Evolutionary conservation across 2,113 vertebrate genomes (phyloP), one percentile per base, ranked within the genome.

Genomic region (Xenopus tropicalis): DNA sequence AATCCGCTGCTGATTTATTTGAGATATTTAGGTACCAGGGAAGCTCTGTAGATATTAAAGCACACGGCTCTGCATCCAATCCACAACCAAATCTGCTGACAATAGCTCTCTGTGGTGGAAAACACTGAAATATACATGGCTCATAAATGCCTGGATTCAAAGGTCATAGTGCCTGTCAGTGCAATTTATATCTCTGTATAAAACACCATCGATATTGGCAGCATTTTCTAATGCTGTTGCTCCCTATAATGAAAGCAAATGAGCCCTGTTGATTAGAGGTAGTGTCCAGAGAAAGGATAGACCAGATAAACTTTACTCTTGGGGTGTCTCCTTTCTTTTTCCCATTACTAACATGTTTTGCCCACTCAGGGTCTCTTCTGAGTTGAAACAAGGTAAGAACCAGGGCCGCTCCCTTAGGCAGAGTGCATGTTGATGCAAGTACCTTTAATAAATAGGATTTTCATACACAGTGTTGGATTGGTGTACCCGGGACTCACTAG

Each of bases 61-160:
- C 58, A 10, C 64, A 23, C 20, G 43, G 61, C 70, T 65, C 51
- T 19, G 61, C 51, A 43, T 46, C 70, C 70, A 63, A 58, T 44
- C 22, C 54, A 57, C 63, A n/a, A 51, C 58, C 72, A 74, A 54
- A 74, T 61, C 52, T 74, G 72, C 64, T 74, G 64, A 74, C 29
- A 67, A 74, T 74, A 19, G 64, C 64, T 74, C 72, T 74, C 72
- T 43, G 54, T 67, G 64, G 72, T 66, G 42, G 59, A 73, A 66
- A 37, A 12, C 19, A 56, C 56, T 74, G 64, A 74, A 74, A 74
- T 59, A 74, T 74, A 74, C 64, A 74, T 67, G 72, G 64, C 63
- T 59, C 72, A 67, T 74, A 74, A 74, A 74, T 67, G 72, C 72
- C 56, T 61, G 72, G 72, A 67, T 67, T 67, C 56, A 16, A 54